Evolutionary conservation across 2,797 vertebrate genomes (phyloP), one percentile per base, ranked within the genome.

Genomic region (Oreonectes daqikongensis): DNA sequence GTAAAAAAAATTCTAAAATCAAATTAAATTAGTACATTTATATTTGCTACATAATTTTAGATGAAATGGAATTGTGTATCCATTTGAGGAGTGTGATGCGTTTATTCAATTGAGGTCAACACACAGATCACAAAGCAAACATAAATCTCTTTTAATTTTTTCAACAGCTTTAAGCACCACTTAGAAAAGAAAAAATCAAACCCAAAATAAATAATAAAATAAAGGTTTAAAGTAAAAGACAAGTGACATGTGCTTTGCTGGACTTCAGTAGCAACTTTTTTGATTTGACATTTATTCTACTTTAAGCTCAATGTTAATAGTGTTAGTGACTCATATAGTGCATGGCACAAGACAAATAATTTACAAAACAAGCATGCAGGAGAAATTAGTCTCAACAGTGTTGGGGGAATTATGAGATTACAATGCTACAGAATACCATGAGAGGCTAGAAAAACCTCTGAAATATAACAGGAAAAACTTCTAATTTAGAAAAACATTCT

Each of bases 141-240:
- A 80, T 71, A 69, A 48, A 55, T 70, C 20, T 69, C 32, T 80
- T 75, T 82, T 53, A 53, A 78, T 73, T 50, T 26, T 71, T 76
- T 80, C 71, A 82, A 26, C 72, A 82, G 81, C 60, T 64, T 65
- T 46, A 63, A 73, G 76, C 72, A 71, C 74, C 77, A 82, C 78
- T 80, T 73, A 48, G 30, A 72, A 71, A 82, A 79, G 68, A 70
- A 79, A 67, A 11, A 80, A 50, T n/a, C 46, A 67, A 75, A n/a
- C 26, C 61, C 77, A 48, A 70, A 82, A 84, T 82, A 82, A 84
- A 84, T 84, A 84, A 70, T 68, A 32, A 53, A n/a, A 17, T 32
- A 55, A 75, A 81, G 22, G 60, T 59, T 65, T 64, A 44, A 79
- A 65, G 52, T 60, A n/a, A 72, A 81, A 50, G 14, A n/a, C n/a